These are phyloP conservation scores for Sialis lutaria DNA, from an alignment of 2,888 invertebrate genomes.

Conservation along the genomic window DNA sequence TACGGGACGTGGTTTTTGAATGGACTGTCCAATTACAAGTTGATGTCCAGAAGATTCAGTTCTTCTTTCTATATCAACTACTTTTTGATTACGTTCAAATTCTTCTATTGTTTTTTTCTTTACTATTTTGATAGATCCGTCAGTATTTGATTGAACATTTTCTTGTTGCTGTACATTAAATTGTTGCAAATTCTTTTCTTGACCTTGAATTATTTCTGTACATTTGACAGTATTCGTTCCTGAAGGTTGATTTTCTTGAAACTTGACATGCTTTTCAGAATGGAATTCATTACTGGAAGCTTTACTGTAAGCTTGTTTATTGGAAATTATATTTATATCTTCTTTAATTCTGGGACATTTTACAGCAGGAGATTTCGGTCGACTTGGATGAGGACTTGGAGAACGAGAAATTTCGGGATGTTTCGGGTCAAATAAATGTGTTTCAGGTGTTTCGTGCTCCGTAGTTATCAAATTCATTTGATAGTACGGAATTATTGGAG, in stretches of 20 bases:
- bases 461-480: conserved; percentile 61
- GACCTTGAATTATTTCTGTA: conserved; percentile 13
- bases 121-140: conserved; percentile 34
- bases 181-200: conserved; percentile 15
- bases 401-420: conserved; percentile 41
- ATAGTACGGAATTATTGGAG: conserved; percentile 59
- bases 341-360: conserved; percentile 33
- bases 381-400: conserved; percentile 37
- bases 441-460: conserved; percentile 39
- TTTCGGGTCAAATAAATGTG: conserved; percentile 39
- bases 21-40: background rate
- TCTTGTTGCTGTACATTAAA: conserved; percentile 15
- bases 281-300: conserved; percentile 22
- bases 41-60: conserved; percentile 12
- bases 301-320: conserved; percentile 10
- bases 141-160: conserved; percentile 14
- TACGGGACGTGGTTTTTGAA: background rate
- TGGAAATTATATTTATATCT: conserved; percentile 9
- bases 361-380: conserved; percentile 20
- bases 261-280: conserved; percentile 29
- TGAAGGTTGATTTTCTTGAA: conserved; percentile 27
- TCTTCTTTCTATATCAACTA: conserved; percentile 38
- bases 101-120: conserved; percentile 47
- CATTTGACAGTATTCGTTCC: conserved; percentile 17
- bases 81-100: conserved; percentile 44